phyloP scores from a whole-genome alignment of 2,797 vertebrate species.

The Ibycter americanus region DNA sequence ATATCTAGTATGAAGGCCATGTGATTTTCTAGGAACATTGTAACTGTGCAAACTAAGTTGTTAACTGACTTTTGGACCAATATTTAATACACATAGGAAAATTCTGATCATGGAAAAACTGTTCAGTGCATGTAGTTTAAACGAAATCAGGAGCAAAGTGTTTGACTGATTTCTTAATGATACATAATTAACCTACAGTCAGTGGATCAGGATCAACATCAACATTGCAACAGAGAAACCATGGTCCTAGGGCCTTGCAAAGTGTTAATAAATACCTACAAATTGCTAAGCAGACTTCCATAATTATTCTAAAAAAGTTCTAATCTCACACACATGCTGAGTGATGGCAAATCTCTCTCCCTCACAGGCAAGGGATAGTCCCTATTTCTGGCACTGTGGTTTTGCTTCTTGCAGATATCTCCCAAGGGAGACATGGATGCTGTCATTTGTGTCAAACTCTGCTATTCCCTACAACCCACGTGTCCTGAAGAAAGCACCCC shows the following conservation, averaged over 20 bases:
- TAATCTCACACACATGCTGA: accelerated
- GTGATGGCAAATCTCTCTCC: background rate
- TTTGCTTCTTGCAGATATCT: background rate
- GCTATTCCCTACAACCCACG: too few relatives aligned
- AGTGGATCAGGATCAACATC: background rate
- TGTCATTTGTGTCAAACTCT: background rate
- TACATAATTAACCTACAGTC: background rate
- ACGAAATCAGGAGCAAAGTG: background rate
- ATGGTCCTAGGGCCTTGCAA: background rate
- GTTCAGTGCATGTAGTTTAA: background rate
- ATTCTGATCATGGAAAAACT: background rate
- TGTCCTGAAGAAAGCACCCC: background rate
- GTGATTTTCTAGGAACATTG: background rate
- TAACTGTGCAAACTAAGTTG: background rate
- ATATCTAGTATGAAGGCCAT: background rate
- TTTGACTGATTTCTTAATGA: background rate
- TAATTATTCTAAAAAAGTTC: background rate
- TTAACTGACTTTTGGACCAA: background rate
- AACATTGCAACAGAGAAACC: background rate
- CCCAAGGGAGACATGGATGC: background rate
- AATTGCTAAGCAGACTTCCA: background rate
- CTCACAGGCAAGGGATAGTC: background rate
- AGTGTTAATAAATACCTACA: background rate
- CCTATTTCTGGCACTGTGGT: background rate
- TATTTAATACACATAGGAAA: background rate